Conservation (phyloP, 2,113 vertebrate genomes). For the Rhinolophus ferrumequinum region DNA sequence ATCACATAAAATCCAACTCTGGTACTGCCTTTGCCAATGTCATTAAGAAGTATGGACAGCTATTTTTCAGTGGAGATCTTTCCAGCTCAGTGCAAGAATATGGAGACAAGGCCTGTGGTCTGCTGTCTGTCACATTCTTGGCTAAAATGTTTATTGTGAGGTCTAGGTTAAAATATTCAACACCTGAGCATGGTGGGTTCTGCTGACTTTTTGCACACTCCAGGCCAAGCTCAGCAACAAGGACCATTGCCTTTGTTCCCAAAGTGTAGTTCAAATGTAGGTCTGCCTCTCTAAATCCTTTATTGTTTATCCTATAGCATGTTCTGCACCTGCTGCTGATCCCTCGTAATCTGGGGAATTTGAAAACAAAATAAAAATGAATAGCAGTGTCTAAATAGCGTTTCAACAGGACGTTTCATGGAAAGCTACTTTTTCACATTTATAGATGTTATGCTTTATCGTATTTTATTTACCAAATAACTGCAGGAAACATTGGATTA, state of each 20-base stretch:
- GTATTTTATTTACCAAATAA: slow-evolving; percentile 17
- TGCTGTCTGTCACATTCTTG: neutral
- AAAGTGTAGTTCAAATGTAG: neutral
- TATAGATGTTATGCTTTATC: neutral
- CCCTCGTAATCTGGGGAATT: neutral
- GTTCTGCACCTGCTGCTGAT: neutral
- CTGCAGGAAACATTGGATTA: neutral
- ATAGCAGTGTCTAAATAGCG: neutral
- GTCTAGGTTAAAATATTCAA: neutral
- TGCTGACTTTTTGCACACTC: neutral
- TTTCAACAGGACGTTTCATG: neutral
- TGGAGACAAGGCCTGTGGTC: neutral
- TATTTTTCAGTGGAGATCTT: neutral
- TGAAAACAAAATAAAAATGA: neutral
- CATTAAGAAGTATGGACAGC: neutral
- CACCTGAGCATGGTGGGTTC: neutral
- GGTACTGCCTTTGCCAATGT: neutral
- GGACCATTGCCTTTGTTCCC: neutral
- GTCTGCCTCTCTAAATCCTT: neutral
- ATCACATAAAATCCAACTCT: neutral
- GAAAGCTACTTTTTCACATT: neutral
- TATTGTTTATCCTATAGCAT: neutral
- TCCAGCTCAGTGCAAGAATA: neutral
- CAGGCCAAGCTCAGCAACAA: neutral
- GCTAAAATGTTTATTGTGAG: neutral